A percentile compares a stretch with the other conserved stretches of the same genome.
Conservation (phyloP, 2,797 vertebrate genomes). For the Falco cherrug region DNA sequence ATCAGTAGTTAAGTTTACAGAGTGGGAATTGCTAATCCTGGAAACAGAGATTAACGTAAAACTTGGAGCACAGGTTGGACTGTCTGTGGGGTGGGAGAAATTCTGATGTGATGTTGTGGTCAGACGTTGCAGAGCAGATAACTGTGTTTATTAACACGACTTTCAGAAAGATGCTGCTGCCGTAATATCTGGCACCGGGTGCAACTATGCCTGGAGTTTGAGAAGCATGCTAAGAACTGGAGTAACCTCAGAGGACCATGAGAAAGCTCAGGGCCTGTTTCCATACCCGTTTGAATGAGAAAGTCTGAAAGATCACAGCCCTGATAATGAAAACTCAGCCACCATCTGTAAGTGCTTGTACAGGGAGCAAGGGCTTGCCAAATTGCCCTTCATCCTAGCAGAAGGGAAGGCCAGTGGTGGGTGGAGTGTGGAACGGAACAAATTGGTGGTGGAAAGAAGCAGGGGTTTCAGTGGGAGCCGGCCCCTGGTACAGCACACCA, state of each 20-base stretch:
- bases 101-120: background rate
- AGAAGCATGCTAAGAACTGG: background rate
- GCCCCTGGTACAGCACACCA: background rate
- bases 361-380: conserved; percentile 6
- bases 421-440: background rate
- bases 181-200: background rate
- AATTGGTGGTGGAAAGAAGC: background rate
- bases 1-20: background rate
- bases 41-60: background rate
- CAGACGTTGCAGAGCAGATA: background rate
- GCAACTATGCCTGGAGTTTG: background rate
- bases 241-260: background rate
- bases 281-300: background rate
- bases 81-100: background rate
- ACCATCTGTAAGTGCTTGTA: conserved; percentile 19
- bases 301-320: background rate
- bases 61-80: background rate
- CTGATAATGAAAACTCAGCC: conserved; percentile 9
- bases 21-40: background rate
- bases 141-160: background rate
- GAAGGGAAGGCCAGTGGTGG: background rate
- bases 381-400: background rate
- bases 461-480: background rate
- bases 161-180: background rate
- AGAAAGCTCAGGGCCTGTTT: background rate